A percentile compares a stretch with the other conserved stretches of the same genome.
Conservation (phyloP, 2,888 invertebrate genomes). For the Agriopis aurantiaria region DNA sequence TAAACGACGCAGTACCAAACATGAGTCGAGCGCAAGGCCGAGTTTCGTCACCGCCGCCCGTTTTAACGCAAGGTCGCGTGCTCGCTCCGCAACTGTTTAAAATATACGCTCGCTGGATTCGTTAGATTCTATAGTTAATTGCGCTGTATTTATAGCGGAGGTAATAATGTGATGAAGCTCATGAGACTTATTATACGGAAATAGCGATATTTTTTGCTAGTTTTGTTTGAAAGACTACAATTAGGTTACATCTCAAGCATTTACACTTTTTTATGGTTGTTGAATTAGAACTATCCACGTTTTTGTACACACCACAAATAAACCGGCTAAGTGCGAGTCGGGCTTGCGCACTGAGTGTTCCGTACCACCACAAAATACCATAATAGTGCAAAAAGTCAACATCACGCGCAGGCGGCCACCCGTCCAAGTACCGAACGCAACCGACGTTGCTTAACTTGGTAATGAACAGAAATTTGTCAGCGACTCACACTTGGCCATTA, state of each 20-base stretch:
- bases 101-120: slow-evolving; percentile 16
- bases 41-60: slow-evolving; percentile 24
- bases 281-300: too few relatives aligned
- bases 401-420: too few relatives aligned
- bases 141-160: slow-evolving; percentile 8
- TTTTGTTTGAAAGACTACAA: not conserved
- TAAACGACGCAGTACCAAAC: slow-evolving; percentile 16
- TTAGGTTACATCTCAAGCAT: not conserved
- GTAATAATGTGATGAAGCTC: not conserved
- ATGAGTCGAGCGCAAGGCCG: slow-evolving; percentile 26
- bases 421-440: too few relatives aligned
- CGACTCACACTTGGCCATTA: too few relatives aligned
- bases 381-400: too few relatives aligned
- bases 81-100: slow-evolving; percentile 14
- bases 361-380: too few relatives aligned
- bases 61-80: slow-evolving; percentile 25
- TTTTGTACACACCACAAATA: too few relatives aligned
- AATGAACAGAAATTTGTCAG: too few relatives aligned
- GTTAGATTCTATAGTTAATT: slow-evolving; percentile 21
- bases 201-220: not conserved
- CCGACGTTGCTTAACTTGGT: too few relatives aligned
- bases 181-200: not conserved
- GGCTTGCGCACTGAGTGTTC: too few relatives aligned
- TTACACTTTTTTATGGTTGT: too few relatives aligned
- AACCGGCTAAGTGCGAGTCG: too few relatives aligned